Evolutionary conservation across 2,888 invertebrate genomes (phyloP).

Genomic region (Thelaira solivaga): DNA sequence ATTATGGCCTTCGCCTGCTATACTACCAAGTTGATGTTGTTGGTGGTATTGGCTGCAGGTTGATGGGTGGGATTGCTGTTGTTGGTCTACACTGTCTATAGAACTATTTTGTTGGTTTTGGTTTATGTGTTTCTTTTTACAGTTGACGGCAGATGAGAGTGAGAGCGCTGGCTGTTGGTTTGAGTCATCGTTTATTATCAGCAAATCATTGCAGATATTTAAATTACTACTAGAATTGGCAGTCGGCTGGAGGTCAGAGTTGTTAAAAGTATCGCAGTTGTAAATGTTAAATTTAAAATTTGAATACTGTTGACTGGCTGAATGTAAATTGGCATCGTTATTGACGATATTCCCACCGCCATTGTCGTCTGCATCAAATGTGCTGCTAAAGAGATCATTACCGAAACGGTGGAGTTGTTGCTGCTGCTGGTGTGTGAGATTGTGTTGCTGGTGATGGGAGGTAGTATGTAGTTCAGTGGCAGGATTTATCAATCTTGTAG

Average conservation of each 20-base stretch:
- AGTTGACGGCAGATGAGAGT: constrained; percentile 31
- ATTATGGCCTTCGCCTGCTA: background rate
- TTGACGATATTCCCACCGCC: constrained; percentile 67
- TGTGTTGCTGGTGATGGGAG: background rate
- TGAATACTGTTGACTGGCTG: constrained; percentile 70
- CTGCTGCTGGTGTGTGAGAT: constrained; percentile 23
- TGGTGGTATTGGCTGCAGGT: background rate
- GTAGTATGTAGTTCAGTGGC: constrained; percentile 48
- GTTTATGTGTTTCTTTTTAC: constrained; percentile 20
- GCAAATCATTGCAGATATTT: constrained; percentile 39
- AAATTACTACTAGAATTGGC: constrained; percentile 31
- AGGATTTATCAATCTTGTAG: constrained; percentile 55
- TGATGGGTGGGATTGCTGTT: constrained; percentile 2
- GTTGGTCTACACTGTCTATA: constrained; percentile 1
- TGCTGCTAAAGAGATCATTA: constrained; percentile 67
- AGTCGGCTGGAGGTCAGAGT: constrained; percentile 30
- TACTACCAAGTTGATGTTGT: background rate
- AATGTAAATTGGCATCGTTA: constrained; percentile 74
- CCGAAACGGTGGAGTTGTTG: constrained; percentile 42
- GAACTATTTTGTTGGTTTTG: constrained; percentile 22
- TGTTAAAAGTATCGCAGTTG: constrained; percentile 33
- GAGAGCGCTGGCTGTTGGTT: constrained; percentile 32
- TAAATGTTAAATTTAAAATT: constrained; percentile 54
- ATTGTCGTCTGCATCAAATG: constrained; percentile 70
- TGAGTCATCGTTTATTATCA: constrained; percentile 51